A percentile compares a stretch with the other conserved stretches of the same genome.
Conservation (phyloP, 2,888 invertebrate species). For the Geotrupes spiniger region DNA sequence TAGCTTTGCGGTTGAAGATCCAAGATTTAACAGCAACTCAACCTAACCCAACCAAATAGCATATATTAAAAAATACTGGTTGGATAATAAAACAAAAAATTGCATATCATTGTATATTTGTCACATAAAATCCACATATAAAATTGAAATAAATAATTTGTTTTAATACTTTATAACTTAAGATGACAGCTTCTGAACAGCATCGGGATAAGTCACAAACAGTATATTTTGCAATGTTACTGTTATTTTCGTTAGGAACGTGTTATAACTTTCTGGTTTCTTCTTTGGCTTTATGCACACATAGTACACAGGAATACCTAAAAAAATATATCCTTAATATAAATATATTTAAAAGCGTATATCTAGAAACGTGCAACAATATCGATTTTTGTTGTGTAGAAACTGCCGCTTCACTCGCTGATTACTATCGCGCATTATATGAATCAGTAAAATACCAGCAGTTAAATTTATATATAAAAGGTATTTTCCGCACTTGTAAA, state of each 20-base stretch:
- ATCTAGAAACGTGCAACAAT: too few species aligned
- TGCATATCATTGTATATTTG: slow-evolving; percentile 4
- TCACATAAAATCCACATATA: slow-evolving; percentile 16
- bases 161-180: slow-evolving; percentile 3
- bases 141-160: slow-evolving; percentile 6
- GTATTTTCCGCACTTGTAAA: too few species aligned
- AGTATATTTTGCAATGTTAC: slow-evolving; percentile 62
- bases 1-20: too few species aligned
- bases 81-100: neutral
- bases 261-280: slow-evolving; percentile 58
- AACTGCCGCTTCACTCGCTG: too few species aligned
- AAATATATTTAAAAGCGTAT: too few species aligned
- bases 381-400: too few species aligned
- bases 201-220: slow-evolving; percentile 61
- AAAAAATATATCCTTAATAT: slow-evolving; percentile 36
- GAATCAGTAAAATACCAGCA: slow-evolving; percentile 50
- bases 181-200: slow-evolving; percentile 54
- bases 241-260: slow-evolving; percentile 53
- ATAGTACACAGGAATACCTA: slow-evolving; percentile 78
- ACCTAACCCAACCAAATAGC: too few species aligned
- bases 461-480: slow-evolving; percentile 28
- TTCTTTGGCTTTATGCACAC: slow-evolving; percentile 64
- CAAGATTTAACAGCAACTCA: too few species aligned
- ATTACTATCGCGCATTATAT: too few species aligned
- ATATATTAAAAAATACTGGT: too few species aligned